Percentiles rank a stretch among this genome's conserved stretches.
Evolutionary conservation across 2,113 vertebrate species (phyloP).

Genomic region (Myanophis thanlyinensis): DNA sequence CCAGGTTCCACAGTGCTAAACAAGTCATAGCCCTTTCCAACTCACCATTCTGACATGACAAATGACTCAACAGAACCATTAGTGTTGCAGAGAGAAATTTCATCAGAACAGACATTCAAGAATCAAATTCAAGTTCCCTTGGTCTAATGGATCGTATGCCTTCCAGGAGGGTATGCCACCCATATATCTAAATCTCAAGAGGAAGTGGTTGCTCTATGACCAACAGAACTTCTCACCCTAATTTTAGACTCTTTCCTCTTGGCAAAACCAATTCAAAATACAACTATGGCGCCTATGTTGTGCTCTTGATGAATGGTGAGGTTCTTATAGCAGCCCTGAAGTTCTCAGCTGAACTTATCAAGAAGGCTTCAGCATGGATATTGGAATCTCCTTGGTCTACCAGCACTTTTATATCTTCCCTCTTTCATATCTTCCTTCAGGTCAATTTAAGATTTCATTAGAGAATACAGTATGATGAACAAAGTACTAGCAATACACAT

Average conservation of each 20-base stretch:
- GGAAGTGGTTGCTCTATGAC: background rate
- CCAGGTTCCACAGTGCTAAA: too few relatives aligned
- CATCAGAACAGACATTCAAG: background rate
- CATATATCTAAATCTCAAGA: background rate
- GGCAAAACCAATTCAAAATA: background rate
- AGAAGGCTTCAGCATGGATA: background rate
- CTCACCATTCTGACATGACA: too few relatives aligned
- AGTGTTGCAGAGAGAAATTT: background rate
- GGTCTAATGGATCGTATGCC: background rate
- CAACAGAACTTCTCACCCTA: background rate
- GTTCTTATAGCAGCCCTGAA: background rate
- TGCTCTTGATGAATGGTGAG: background rate
- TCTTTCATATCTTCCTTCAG: background rate
- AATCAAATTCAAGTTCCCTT: background rate
- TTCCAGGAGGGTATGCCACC: background rate
- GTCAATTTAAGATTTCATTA: background rate
- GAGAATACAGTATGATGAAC: background rate
- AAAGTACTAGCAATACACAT: background rate
- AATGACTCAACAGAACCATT: background rate
- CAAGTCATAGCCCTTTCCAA: background rate
- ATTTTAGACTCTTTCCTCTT: background rate
- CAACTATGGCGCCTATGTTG: background rate
- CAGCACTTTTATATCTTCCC: background rate
- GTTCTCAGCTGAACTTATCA: background rate
- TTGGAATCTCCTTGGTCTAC: too few relatives aligned